These are phyloP conservation scores for Smutsia temminckii DNA, from an alignment of 2,797 vertebrate species.

Conservation along the genomic window DNA sequence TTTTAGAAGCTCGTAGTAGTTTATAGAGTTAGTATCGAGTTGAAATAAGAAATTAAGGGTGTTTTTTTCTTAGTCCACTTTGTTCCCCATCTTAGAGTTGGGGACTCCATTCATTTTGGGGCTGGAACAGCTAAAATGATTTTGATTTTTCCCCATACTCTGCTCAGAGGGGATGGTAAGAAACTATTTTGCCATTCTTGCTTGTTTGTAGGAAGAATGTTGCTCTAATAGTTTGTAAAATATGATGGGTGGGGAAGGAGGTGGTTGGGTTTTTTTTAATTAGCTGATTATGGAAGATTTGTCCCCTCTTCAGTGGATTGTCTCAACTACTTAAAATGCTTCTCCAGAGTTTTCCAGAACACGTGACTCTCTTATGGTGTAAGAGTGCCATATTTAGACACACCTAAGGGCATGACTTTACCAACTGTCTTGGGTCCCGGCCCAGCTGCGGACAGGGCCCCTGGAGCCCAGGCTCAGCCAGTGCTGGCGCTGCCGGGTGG, in stretches of 20 bases:
- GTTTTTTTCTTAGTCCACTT: background rate
- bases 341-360: background rate
- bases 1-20: background rate
- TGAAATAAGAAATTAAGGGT: background rate
- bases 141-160: background rate
- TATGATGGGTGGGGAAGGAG: background rate
- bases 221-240: background rate
- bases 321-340: too few species aligned
- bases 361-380: background rate
- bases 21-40: background rate
- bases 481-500: background rate
- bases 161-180: background rate
- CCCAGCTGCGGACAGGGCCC: fast-evolving
- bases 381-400: background rate
- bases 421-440: fast-evolving
- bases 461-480: fast-evolving
- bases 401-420: fast-evolving
- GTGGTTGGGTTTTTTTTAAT: background rate
- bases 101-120: background rate
- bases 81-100: background rate
- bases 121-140: background rate
- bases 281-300: background rate
- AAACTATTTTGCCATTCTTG: fast-evolving
- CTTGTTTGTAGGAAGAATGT: background rate
- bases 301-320: background rate